phyloP scores from a whole-genome alignment of 1,140 invertebrate genomes.

The Papilio dardanus region DNA sequence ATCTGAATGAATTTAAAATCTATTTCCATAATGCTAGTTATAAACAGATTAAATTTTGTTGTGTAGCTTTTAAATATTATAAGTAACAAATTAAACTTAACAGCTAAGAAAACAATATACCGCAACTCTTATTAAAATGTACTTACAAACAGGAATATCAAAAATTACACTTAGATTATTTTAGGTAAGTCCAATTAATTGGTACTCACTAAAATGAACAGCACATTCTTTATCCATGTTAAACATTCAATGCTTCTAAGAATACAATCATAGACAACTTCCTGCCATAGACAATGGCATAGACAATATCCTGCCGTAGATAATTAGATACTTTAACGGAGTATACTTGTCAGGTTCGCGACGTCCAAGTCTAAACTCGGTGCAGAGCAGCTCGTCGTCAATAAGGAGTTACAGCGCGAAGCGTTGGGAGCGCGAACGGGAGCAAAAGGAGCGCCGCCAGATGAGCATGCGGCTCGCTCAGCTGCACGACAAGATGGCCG shows the following conservation, averaged over 20 bases:
- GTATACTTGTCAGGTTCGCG: slow-evolving; percentile 85
- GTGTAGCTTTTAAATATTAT: too few relatives aligned
- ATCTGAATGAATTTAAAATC: background rate
- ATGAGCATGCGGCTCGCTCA: slow-evolving; percentile 88
- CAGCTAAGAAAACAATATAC: too few relatives aligned
- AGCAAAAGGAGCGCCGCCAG: slow-evolving; percentile 89
- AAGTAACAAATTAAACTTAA: too few relatives aligned
- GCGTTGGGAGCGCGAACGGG: slow-evolving; percentile 89
- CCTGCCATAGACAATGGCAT: background rate
- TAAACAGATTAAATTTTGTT: too few relatives aligned
- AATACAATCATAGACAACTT: background rate
- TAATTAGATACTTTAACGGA: slow-evolving; percentile 11
- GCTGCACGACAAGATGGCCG: slow-evolving; percentile 81
- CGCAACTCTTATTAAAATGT: too few relatives aligned
- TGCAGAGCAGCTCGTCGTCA: slow-evolving; percentile 90
- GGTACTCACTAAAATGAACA: background rate
- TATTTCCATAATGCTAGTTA: background rate
- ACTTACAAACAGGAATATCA: background rate
- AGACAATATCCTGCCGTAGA: background rate
- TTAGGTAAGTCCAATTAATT: too few relatives aligned
- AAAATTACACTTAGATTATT: slow-evolving; percentile 1
- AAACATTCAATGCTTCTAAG: background rate
- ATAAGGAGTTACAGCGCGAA: slow-evolving; percentile 90
- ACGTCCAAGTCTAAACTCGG: slow-evolving; percentile 90
- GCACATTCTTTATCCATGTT: background rate